These are phyloP conservation scores for Drosophila albomicans DNA, from an alignment of 1,140 invertebrate genomes.

Conservation along the genomic window DNA sequence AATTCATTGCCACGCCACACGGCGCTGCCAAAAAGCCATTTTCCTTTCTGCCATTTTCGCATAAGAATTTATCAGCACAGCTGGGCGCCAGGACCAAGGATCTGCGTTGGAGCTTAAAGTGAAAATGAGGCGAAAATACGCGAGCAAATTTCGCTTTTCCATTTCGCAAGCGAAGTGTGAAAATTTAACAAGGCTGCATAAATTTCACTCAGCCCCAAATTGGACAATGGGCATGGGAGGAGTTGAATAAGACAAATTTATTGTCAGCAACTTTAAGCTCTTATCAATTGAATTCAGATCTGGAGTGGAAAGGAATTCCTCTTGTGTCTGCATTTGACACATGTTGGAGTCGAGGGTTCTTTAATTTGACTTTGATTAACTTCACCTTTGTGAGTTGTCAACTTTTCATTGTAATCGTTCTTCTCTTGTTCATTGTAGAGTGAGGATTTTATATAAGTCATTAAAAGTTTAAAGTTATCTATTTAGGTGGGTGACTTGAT, in stretches of 20 bases:
- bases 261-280: slow-evolving; percentile 23
- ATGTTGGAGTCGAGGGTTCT: slow-evolving; percentile 35
- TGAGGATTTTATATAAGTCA: slow-evolving; percentile 45
- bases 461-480: slow-evolving; percentile 10
- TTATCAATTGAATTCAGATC: slow-evolving; percentile 14
- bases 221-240: background rate
- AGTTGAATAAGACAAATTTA: slow-evolving; percentile 19
- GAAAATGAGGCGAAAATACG: slow-evolving; percentile 23
- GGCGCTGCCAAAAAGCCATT: slow-evolving; percentile 41
- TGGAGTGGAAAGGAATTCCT: slow-evolving; percentile 1
- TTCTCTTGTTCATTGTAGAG: background rate
- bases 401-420: slow-evolving; percentile 5
- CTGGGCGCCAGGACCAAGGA: slow-evolving; percentile 8
- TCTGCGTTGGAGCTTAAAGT: slow-evolving; percentile 30
- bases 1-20: slow-evolving; percentile 41
- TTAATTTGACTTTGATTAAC: slow-evolving; percentile 39
- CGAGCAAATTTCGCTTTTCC: slow-evolving; percentile 29
- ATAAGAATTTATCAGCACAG: slow-evolving; percentile 33
- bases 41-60: slow-evolving; percentile 36
- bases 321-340: slow-evolving; percentile 29
- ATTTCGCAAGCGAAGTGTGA: slow-evolving; percentile 33
- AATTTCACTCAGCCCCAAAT: slow-evolving; percentile 42
- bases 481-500: background rate
- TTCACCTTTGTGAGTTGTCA: slow-evolving; percentile 12
- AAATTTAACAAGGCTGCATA: slow-evolving; percentile 57